Base-by-base conservation (phyloP, 2,888 invertebrate species). In the Stenichneumon culpator region DNA sequence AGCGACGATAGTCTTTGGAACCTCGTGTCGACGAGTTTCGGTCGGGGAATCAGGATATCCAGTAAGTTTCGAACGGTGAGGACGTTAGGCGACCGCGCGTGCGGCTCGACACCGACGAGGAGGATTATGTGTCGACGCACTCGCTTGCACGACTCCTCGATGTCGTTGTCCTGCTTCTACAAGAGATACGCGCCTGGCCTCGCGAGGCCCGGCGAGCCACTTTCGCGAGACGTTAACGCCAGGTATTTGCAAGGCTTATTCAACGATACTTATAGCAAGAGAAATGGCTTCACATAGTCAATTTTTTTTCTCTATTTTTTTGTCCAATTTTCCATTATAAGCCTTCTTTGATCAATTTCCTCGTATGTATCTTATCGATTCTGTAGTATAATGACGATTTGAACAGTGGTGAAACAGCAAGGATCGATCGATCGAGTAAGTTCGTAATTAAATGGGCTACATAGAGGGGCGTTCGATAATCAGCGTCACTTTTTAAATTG, bases 401-500 rank as follows among this genome's bases (percentile, higher is more conserved):
- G 39, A 28, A 54, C 57, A n/a, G 47, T 5, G 39, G 57, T 52
- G 39, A n/a, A 22, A 19, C 22, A 60, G 60, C 70, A 72, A 82
- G 82, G 82, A 77, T 82, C 65, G 82, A 82, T 82, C 82, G 82
- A 77, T 44, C 67, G 67, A 68, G 54, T 52, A 32, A 19, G 11
- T 72, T 39, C 54, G 11, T 19, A 57, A 72, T 72, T 72, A n/a
- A 25, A 25, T 25, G 6, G 16, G 28, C 1, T 36, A 22, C 14
- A 36, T 3, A 11, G n/a, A 9, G 32, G 4, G 2, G 44, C 44
- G 16, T 39, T 22, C 16, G 11, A 3, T 22, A 57, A 54, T 52
- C 25, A 25, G 3, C 57, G 11, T 1, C 25, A 57, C 14, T 14
- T 57, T 22, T 57, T 47, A 14, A 47, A 14, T 25, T 25, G 57